Evolutionary conservation across 2,888 invertebrate species (phyloP).

Genomic region (Xylocampa areola): DNA sequence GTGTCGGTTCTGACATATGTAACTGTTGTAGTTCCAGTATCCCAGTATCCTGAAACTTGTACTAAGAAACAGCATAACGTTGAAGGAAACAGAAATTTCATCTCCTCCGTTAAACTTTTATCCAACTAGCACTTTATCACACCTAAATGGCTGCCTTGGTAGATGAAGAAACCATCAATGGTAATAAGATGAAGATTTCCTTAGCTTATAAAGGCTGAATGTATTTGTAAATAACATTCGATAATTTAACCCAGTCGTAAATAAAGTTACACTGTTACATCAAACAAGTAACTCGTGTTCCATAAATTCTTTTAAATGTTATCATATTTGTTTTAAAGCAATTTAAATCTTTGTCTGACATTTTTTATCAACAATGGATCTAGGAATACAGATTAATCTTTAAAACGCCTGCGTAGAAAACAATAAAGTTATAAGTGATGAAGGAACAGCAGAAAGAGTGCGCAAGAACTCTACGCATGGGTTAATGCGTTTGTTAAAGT

Average conservation of each 20-base stretch:
- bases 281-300: background rate
- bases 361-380: no score
- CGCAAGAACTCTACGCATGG: no score
- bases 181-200: background rate
- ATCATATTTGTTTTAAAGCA: background rate
- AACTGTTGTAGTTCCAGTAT: slow-evolving; percentile 2
- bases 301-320: slow-evolving; percentile 1
- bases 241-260: slow-evolving; percentile 1
- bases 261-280: background rate
- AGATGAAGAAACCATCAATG: background rate
- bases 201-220: slow-evolving; percentile 16
- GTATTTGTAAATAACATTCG: slow-evolving; percentile 18
- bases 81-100: slow-evolving; percentile 14
- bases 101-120: background rate
- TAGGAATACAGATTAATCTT: no score
- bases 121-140: background rate
- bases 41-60: slow-evolving; percentile 27
- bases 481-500: no score
- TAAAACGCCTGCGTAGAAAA: no score
- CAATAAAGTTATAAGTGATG: no score
- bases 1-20: fast-evolving
- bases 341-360: no score
- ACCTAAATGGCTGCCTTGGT: background rate
- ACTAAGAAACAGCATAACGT: background rate
- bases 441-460: no score